Base-by-base conservation (phyloP, 2,113 vertebrate genomes). In the Hyperopisus bebe region DNA sequence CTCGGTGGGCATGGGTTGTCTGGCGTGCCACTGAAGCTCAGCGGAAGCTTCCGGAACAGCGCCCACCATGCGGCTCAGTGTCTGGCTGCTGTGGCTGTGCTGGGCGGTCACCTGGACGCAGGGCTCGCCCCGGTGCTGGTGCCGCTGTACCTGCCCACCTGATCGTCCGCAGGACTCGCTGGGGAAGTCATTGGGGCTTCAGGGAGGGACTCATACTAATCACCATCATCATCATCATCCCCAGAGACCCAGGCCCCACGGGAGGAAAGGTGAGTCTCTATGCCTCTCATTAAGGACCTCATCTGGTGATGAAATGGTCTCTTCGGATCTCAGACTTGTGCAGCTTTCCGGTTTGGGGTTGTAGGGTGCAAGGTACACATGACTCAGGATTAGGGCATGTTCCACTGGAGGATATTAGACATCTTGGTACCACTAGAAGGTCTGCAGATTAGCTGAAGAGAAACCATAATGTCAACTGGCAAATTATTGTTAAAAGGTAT, bases 11-110 rank as follows among this genome's bases (percentile, higher is more conserved):
- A 91, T 50, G 92, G 53, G 21, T 1, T 4, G 9, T 87, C 19
- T 6, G 88, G 84, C 87, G 89, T 35, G 89, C 90, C 58, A 17
- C 87, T 47, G 46, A 82, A 5, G n/a, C 74, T 83, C 88, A 48
- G 58, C 3, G 24, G 13, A 51, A 19, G n/a, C 35, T 24, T 46
- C 35, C 46, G 62, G 90, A 62, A 88, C 82, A 77, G 86, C 17
- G 51, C 39, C 35, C 39, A 96, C 93, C 93, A 97, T 97, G 96
- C 90, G 90, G 89, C 66, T 95, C 11, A 82, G 90, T 27, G 90
- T 88, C 7, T 95, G 96, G 94, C 91, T 96, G 46, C 91, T 96
- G 55, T 95, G 93, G 90, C 90, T 90, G 90, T 92, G 89, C 90
- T 93, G 90, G 90, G 89, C 94, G 80, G 93, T 46, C 92, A 92